Conservation (phyloP, 2,888 invertebrate genomes). For the Lysandra coridon region DNA sequence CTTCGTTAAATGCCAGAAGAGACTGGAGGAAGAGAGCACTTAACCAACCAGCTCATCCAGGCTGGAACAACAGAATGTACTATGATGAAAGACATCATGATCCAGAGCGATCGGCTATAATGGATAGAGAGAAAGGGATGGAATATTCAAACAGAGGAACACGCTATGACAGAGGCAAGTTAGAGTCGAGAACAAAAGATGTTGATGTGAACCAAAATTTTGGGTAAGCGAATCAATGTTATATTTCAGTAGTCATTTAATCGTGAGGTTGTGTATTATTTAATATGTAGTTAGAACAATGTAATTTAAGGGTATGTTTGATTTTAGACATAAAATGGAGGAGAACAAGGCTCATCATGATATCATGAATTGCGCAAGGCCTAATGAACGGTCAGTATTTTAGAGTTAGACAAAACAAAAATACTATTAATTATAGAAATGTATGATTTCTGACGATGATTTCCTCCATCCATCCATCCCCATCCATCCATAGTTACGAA, state of each 20-base stretch:
- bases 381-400: slow-evolving; percentile 63
- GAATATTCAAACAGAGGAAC: slow-evolving; percentile 50
- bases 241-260: not conserved
- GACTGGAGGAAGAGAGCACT: slow-evolving; percentile 67
- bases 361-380: slow-evolving; percentile 63
- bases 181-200: slow-evolving; percentile 51
- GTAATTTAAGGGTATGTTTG: not conserved
- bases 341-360: slow-evolving; percentile 55
- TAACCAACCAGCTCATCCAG: slow-evolving; percentile 55
- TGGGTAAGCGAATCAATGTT: not conserved
- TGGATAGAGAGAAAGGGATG: slow-evolving; percentile 51
- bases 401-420: not conserved
- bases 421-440: no score
- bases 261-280: not conserved
- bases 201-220: slow-evolving; percentile 46
- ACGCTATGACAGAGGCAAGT: slow-evolving; percentile 56
- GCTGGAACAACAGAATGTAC: slow-evolving; percentile 58
- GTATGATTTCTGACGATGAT: not conserved
- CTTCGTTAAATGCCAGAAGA: slow-evolving; percentile 60
- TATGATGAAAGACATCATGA: slow-evolving; percentile 53
- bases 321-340: slow-evolving; percentile 60
- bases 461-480: not conserved
- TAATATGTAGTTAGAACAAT: not conserved
- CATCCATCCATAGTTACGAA: slow-evolving; percentile 54
- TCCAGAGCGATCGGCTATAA: slow-evolving; percentile 47